Percentiles rank a stretch among this genome's conserved stretches.
Evolutionary conservation across 2,888 invertebrate species (phyloP).

Genomic region (Hemaris fuciformis): DNA sequence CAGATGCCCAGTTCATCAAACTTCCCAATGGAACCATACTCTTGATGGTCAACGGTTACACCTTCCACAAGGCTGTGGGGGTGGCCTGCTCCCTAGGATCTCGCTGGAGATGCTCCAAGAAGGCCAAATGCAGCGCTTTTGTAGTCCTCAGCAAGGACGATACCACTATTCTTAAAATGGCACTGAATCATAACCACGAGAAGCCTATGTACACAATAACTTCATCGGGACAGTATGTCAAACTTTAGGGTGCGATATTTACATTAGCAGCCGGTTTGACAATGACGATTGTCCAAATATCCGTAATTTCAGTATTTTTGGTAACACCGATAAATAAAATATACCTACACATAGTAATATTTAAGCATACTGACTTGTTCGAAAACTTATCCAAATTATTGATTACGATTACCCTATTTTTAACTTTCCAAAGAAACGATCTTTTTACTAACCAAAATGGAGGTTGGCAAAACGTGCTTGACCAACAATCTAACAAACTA

Average conservation of each 20-base stretch:
- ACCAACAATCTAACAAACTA: too few relatives aligned
- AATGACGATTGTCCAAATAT: background rate
- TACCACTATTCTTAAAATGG: slow-evolving; percentile 10
- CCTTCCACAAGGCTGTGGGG: slow-evolving; percentile 26
- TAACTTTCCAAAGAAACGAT: too few relatives aligned
- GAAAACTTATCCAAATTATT: too few relatives aligned
- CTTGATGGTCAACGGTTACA: slow-evolving; percentile 37
- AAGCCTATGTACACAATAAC: background rate
- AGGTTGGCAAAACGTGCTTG: too few relatives aligned
- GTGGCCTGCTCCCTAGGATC: background rate
- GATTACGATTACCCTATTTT: too few relatives aligned
- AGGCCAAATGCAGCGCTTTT: slow-evolving; percentile 22
- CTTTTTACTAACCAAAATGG: too few relatives aligned
- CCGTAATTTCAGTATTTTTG: too few relatives aligned
- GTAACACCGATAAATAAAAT: too few relatives aligned
- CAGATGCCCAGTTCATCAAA: slow-evolving; percentile 25
- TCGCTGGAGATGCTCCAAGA: slow-evolving; percentile 27
- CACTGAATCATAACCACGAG: slow-evolving; percentile 3
- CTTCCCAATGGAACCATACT: slow-evolving; percentile 30
- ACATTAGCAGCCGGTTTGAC: background rate
- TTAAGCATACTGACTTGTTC: too few relatives aligned
- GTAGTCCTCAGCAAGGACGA: slow-evolving; percentile 21
- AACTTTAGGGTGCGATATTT: background rate
- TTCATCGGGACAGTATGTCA: slow-evolving; percentile 4
- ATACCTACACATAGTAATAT: too few relatives aligned